Percentiles rank a stretch among this genome's conserved stretches.
These are phyloP conservation scores for Bellardia bayeri DNA, from an alignment of 2,888 invertebrate genomes.

Conservation along the genomic window DNA sequence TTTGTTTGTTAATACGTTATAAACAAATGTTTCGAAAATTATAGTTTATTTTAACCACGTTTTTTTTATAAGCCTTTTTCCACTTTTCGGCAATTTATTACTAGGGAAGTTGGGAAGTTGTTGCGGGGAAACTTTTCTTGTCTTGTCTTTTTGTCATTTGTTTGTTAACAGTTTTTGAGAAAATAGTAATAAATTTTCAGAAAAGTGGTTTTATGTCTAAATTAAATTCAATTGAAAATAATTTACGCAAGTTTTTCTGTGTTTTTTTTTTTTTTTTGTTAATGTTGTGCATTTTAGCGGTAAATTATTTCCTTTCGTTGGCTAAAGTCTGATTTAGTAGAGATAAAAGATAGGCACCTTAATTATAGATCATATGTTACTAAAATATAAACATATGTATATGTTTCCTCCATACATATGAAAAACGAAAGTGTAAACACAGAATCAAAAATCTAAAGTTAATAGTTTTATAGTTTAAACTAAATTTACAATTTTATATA, in stretches of 20 bases:
- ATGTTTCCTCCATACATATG: too few relatives aligned
- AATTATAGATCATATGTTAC: slow-evolving; percentile 12
- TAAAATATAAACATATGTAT: too few relatives aligned
- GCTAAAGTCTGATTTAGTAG: slow-evolving; percentile 7
- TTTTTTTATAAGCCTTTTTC: slow-evolving; percentile 16
- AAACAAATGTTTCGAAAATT: slow-evolving; percentile 50
- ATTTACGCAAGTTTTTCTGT: slow-evolving; percentile 53
- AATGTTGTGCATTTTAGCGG: slow-evolving; percentile 2
- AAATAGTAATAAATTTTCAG: slow-evolving; percentile 33
- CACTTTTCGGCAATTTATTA: slow-evolving; percentile 43
- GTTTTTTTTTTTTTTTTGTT: slow-evolving; percentile 1
- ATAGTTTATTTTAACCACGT: slow-evolving; percentile 36
- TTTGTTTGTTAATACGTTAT: slow-evolving; percentile 7
- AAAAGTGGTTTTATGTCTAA: slow-evolving; percentile 70
- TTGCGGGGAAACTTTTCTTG: slow-evolving; percentile 29
- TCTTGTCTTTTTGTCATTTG: not conserved
- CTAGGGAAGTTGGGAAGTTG: slow-evolving; percentile 24
- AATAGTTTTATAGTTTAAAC: not conserved
- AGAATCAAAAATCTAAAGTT: too few relatives aligned
- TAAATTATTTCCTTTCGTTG: slow-evolving; percentile 26
- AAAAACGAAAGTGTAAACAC: too few relatives aligned
- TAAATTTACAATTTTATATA: not conserved
- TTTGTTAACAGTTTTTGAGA: not conserved
- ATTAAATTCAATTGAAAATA: slow-evolving; percentile 70
- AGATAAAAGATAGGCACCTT: slow-evolving; percentile 2